phyloP scores from a whole-genome alignment of 2,888 invertebrate genomes.

The Oxytorus armatus region DNA sequence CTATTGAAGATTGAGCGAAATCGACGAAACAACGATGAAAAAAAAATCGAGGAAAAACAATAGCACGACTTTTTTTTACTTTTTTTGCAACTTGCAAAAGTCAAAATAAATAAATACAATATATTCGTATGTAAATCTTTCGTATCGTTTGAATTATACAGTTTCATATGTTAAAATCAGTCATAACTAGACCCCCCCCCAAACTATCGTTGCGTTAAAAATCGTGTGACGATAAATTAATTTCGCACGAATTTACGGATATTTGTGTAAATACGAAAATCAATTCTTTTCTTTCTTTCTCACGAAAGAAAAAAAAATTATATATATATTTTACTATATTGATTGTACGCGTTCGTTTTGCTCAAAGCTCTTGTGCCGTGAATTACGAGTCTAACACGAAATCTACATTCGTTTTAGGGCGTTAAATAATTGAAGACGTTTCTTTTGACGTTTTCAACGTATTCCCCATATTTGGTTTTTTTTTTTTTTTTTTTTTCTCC shows the following conservation, averaged over 20 bases:
- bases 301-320: neutral
- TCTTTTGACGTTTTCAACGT: no score
- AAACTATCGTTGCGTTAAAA: slow-evolving; percentile 38
- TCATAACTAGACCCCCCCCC: slow-evolving; percentile 56
- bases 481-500: neutral
- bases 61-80: slow-evolving; percentile 9
- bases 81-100: slow-evolving; percentile 24
- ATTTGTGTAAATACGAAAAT: slow-evolving; percentile 31
- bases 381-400: slow-evolving; percentile 26
- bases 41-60: slow-evolving; percentile 10
- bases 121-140: slow-evolving; percentile 34
- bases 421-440: neutral
- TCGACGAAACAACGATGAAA: slow-evolving; percentile 1
- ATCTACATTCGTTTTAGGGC: slow-evolving; percentile 11
- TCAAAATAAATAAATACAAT: slow-evolving; percentile 35
- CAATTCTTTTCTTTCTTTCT: neutral
- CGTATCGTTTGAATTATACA: slow-evolving; percentile 33
- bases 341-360: slow-evolving; percentile 60
- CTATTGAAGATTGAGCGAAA: no score
- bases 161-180: slow-evolving; percentile 58
- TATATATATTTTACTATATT: slow-evolving; percentile 23
- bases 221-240: slow-evolving; percentile 4
- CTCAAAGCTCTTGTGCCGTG: slow-evolving; percentile 31
- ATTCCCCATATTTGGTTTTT: neutral
- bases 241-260: slow-evolving; percentile 10